phyloP scores from a whole-genome alignment of 2,888 invertebrate species.

The Ochlodes sylvanus region DNA sequence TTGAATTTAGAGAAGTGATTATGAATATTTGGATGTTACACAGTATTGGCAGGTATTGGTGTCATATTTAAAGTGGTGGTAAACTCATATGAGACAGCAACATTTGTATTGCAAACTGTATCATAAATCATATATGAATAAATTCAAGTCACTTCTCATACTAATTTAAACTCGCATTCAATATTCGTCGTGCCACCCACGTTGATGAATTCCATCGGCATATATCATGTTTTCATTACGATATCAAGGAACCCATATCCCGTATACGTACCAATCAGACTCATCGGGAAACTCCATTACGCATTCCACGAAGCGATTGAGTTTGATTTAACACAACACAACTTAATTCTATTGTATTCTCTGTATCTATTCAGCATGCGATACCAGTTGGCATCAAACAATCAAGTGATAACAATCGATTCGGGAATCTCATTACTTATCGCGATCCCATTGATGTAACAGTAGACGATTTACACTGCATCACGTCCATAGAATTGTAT shows the following conservation, averaged over 20 bases:
- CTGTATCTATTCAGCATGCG: constrained; percentile 49
- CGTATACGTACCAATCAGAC: constrained; percentile 32
- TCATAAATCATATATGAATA: too few relatives aligned
- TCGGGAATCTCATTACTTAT: constrained; percentile 39
- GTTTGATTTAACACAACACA: constrained; percentile 52
- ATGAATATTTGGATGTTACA: too few relatives aligned
- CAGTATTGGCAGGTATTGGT: too few relatives aligned
- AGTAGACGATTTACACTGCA: background rate
- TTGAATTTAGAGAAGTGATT: too few relatives aligned
- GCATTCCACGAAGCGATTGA: constrained; percentile 48
- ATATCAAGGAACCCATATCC: constrained; percentile 33
- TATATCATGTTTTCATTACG: constrained; percentile 37
- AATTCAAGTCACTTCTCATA: constrained; percentile 25
- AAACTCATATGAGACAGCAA: background rate
- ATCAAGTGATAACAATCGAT: constrained; percentile 52
- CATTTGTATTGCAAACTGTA: background rate
- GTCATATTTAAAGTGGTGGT: too few relatives aligned
- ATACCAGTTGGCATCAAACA: constrained; percentile 51
- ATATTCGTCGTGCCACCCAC: constrained; percentile 31
- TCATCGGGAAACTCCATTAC: constrained; percentile 38
- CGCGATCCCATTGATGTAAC: constrained; percentile 37
- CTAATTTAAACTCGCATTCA: constrained; percentile 22
- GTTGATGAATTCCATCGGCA: constrained; percentile 27
- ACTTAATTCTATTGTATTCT: constrained; percentile 54
- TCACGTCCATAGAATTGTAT: constrained; percentile 34